Evolutionary conservation across 2,113 vertebrate species (phyloP), one percentile per base, ranked within the genome.

Genomic region (Saguinus midas): DNA sequence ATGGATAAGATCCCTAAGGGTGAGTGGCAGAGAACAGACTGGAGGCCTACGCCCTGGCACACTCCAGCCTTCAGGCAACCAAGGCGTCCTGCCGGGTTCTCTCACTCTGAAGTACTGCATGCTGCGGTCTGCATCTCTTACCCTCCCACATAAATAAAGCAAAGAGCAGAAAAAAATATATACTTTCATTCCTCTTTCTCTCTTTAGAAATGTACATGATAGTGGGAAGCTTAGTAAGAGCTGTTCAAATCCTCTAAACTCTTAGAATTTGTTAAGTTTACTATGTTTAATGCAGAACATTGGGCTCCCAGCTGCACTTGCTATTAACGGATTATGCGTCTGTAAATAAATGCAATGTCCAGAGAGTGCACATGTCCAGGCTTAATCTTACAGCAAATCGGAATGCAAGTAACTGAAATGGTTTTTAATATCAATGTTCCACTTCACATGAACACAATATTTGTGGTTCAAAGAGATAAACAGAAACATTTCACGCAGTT

Each of bases 1-100:
- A 43, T 6, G 66, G 17, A 35, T 75, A 18, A 52, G n/a, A 64
- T 45, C n/a, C 7, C 55, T 27, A 12, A 35, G 11, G 21, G 14
- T n/a, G 20, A 27, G 37, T 20, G 21, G 32, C 10, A 40, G 55
- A 66, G n/a, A 75, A 37, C 2, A 35, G 32, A 32, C 3, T 35
- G 14, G 45, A 89, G 32, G 43, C 14, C 13, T 8, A 6, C 64
- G 32, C 5, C 37, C 20, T 21, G 12, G 40, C 4, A 79, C 8
- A 18, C 0, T 1, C 9, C 48, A 40, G 14, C 14, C 8, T 27
- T 40, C 10, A 2, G 9, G 43, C 8, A 25, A 50, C 61, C 5
- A 12, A 40, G 12, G n/a, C 32, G 29, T 13, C 32, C 13, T 21
- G n/a, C 11, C 29, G 27, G 13, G 58, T 20, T 4, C 40, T 45